These are phyloP conservation scores for Boloria euphrosyne DNA, from an alignment of 2,888 invertebrate species.

Conservation along the genomic window DNA sequence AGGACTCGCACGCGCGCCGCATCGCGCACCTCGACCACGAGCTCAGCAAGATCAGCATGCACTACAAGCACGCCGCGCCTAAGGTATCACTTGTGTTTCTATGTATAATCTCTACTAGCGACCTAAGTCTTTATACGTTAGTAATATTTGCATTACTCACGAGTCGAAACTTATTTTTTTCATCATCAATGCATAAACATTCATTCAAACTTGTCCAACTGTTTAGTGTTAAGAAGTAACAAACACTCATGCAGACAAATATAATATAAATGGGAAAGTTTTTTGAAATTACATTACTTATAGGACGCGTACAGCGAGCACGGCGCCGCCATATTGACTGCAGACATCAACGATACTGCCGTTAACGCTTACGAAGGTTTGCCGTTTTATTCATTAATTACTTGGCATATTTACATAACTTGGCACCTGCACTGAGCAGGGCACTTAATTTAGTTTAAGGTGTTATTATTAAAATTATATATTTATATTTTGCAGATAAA, in stretches of 20 bases:
- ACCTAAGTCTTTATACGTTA: neutral
- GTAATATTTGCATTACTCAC: neutral
- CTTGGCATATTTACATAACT: no score
- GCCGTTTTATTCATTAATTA: no score
- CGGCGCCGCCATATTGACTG: constrained; percentile 57
- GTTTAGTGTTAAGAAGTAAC: neutral
- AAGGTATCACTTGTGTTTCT: constrained; percentile 51
- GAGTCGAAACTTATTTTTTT: neutral
- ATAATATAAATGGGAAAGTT: neutral
- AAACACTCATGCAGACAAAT: no score
- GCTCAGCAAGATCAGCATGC: constrained; percentile 83
- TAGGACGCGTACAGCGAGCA: constrained; percentile 66
- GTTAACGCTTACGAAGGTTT: constrained; percentile 62
- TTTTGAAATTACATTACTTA: constrained; percentile 24
- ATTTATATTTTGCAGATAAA: constrained; percentile 2
- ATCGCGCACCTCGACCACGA: constrained; percentile 83
- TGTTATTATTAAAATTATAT: no score
- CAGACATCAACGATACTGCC: constrained; percentile 55
- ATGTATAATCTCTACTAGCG: no score
- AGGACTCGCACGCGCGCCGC: constrained; percentile 69
- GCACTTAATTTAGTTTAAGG: no score
- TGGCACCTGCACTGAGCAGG: no score
- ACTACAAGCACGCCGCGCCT: constrained; percentile 69
- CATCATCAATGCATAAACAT: no score
- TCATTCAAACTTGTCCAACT: neutral